Conservation (phyloP, 1,140 invertebrate species). For the Mycetomoellerius zeteki region DNA sequence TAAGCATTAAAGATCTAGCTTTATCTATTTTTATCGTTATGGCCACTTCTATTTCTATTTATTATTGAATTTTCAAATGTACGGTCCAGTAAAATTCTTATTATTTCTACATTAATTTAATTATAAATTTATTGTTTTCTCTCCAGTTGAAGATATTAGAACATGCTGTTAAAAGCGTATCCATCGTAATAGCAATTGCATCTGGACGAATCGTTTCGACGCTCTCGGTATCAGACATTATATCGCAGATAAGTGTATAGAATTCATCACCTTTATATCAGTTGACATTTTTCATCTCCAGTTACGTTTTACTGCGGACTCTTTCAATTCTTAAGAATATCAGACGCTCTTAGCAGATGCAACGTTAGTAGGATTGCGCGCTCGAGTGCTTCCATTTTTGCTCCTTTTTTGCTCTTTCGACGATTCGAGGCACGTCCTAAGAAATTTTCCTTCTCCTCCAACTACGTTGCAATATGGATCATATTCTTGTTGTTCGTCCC, state of each 20-base stretch:
- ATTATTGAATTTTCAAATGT: too few relatives aligned
- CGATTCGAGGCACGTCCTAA: conserved; percentile 36
- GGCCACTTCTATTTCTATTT: too few relatives aligned
- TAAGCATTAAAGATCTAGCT: too few relatives aligned
- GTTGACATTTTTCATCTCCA: conserved; percentile 43
- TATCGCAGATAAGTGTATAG: conserved; percentile 39
- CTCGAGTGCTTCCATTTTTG: conserved; percentile 42
- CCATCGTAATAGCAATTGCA: not conserved
- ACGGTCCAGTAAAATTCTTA: too few relatives aligned
- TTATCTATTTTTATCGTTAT: too few relatives aligned
- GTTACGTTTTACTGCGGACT: conserved; percentile 42
- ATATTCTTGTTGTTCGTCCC: conserved; percentile 12
- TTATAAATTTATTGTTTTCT: not conserved
- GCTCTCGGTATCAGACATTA: not conserved
- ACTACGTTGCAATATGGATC: not conserved
- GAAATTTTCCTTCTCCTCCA: conserved; percentile 11
- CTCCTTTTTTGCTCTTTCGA: conserved; percentile 42
- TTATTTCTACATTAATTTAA: not conserved
- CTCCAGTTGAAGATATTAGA: not conserved
- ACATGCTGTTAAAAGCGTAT: not conserved
- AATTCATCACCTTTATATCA: conserved; percentile 33
- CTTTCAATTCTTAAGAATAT: conserved; percentile 54
- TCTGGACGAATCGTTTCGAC: not conserved
- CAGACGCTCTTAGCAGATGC: conserved; percentile 66
- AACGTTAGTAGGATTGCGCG: conserved; percentile 52